Evolutionary conservation across 2,888 invertebrate species (phyloP), one percentile per base, ranked within the genome.

Genomic region (Galeruca laticollis): DNA sequence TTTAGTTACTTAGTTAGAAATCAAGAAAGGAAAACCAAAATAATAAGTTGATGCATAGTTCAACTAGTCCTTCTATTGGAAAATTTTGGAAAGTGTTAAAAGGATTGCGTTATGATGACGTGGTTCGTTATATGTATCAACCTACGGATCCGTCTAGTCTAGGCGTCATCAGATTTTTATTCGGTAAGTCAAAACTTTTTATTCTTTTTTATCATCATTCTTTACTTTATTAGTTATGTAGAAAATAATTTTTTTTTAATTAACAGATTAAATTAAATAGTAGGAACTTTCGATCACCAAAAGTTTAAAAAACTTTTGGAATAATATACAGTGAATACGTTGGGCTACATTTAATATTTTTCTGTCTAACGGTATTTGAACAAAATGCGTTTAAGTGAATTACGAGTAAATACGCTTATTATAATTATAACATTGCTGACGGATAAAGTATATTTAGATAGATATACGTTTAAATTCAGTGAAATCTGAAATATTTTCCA

Each of bases 101-200:
- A 63, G 6, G 40, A 33, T 20, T 56, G 2, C 69, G 37, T 9
- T 88, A 84, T 90, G 91, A 6, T 88, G 73, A 78, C 20, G 82
- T 93, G 26, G 86, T 88, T 0, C 77, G 81, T 51, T 88, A 90
- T 76, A 85, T 94, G 82, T 89, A 91, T 79, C 83, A 86, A 57
- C 92, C 92, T 0, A 90, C 89, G 43, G 93, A 96, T 86, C 90
- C 94, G 0, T 89, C 94, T 0, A 92, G 93, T 75, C 87, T 97
- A 66, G 95, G 94, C 10, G 85, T 94, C 0, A 90, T 91, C 10
- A 89, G 97, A 70, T 91, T 94, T 74, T 85, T 94, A 2, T 96
- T 94, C 83, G 96, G 96, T 95, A 86, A 90, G 89, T 82, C 31
- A 52, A 37, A 56, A 18, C 4, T 43, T 5, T 11, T 43, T 43